Evolutionary conservation across 2,888 invertebrate species (phyloP).

Genomic region (Scelioninae gen. 2): DNA sequence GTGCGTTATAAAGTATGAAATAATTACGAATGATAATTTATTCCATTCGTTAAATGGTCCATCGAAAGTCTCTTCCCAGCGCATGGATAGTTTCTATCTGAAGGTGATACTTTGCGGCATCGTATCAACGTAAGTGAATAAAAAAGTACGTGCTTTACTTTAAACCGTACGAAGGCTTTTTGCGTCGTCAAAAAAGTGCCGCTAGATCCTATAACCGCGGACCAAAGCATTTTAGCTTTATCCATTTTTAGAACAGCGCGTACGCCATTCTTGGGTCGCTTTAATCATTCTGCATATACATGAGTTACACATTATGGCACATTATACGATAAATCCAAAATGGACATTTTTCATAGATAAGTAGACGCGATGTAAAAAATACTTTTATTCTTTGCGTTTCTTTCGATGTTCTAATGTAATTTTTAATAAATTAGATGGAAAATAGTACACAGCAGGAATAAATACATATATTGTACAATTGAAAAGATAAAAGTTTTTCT

Average conservation of each 20-base stretch:
- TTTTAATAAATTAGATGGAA: no score
- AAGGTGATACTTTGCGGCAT: conserved; percentile 34
- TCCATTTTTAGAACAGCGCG: conserved; percentile 23
- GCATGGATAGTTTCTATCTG: conserved; percentile 34
- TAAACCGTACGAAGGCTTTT: conserved; percentile 43
- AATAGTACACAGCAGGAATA: no score
- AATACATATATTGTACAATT: no score
- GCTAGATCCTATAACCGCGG: conserved; percentile 40
- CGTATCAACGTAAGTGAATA: conserved; percentile 45
- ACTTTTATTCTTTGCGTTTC: no score
- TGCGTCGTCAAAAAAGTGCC: conserved; percentile 45
- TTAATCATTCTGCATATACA: conserved; percentile 33
- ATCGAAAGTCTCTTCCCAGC: conserved; percentile 24
- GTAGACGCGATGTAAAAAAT: no score
- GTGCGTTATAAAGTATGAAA: neutral
- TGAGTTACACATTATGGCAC: conserved; percentile 27
- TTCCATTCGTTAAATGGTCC: conserved; percentile 31
- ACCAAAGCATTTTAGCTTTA: conserved; percentile 22
- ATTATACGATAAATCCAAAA: conserved; percentile 10
- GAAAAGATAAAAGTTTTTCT: no score
- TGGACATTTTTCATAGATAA: neutral
- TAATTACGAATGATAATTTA: conserved; percentile 32
- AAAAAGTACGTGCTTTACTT: conserved; percentile 46
- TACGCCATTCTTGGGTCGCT: conserved; percentile 18
- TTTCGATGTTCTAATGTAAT: no score